Conservation (phyloP, 1,140 invertebrate genomes). For the Drosophila trapezifrons region DNA sequence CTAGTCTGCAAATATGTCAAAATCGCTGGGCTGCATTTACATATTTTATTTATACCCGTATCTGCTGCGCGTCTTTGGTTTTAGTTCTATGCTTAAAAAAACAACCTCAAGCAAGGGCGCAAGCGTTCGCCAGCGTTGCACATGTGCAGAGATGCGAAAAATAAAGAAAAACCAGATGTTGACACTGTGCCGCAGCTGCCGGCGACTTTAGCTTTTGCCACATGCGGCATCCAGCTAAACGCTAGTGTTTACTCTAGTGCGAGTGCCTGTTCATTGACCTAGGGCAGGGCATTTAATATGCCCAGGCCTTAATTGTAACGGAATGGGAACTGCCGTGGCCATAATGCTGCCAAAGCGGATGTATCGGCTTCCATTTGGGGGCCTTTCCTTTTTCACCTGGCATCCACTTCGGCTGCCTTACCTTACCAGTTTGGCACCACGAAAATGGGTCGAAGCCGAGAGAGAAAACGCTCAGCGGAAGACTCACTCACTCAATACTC, state of each 20-base stretch:
- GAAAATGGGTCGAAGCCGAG: conserved; percentile 44
- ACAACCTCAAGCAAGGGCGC: conserved; percentile 50
- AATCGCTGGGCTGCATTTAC: conserved; percentile 46
- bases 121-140: conserved; percentile 55
- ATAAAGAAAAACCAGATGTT: conserved; percentile 65
- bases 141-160: conserved; percentile 69
- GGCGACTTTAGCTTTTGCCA: conserved; percentile 56
- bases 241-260: conserved; percentile 38
- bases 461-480: conserved; percentile 10
- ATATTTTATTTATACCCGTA: conserved; percentile 58
- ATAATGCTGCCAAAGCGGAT: conserved; percentile 38
- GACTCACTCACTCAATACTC: conserved; percentile 34
- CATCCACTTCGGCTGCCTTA: conserved; percentile 18
- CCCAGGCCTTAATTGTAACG: conserved; percentile 35
- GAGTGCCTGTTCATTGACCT: conserved; percentile 61
- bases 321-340: conserved; percentile 11
- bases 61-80: conserved; percentile 41
- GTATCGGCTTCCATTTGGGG: conserved; percentile 46
- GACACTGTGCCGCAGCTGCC: conserved; percentile 48
- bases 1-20: conserved; percentile 59
- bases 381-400: conserved; percentile 47
- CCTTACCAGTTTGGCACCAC: conserved; percentile 49
- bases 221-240: conserved; percentile 43
- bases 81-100: conserved; percentile 66
- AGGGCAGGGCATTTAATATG: conserved; percentile 45